A percentile compares a stretch with the other conserved stretches of the same genome.
Evolutionary conservation across 2,113 vertebrate species (phyloP).

Genomic region (Esox niger): DNA sequence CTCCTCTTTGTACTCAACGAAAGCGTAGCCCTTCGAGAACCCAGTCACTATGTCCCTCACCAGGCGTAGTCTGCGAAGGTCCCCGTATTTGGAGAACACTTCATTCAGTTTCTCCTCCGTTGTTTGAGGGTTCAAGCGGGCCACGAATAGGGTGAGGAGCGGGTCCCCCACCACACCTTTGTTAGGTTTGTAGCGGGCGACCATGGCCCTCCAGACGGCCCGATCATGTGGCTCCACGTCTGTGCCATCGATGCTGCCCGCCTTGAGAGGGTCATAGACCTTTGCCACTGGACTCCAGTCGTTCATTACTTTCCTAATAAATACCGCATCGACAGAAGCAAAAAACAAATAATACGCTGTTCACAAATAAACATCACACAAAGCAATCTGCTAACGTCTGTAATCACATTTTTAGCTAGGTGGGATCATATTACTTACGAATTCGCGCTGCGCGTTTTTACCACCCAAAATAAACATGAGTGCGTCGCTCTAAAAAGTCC

Average conservation of each 20-base stretch:
- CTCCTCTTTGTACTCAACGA: conserved; percentile 92
- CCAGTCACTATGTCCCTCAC: conserved; percentile 91
- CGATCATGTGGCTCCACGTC: conserved; percentile 94
- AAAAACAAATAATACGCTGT: background rate
- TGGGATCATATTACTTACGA: background rate
- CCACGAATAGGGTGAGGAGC: conserved; percentile 88
- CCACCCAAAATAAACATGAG: background rate
- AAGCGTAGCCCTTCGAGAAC: conserved; percentile 90
- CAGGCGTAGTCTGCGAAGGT: conserved; percentile 83
- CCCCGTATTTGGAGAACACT: conserved; percentile 89
- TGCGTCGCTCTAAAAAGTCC: conserved; percentile 14
- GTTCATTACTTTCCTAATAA: conserved; percentile 63
- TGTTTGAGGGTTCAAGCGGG: conserved; percentile 86
- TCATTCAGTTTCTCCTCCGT: conserved; percentile 86
- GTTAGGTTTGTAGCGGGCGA: conserved; percentile 85
- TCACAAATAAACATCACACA: no score
- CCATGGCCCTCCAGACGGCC: conserved; percentile 89
- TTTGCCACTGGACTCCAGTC: conserved; percentile 92
- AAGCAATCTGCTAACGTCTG: no score
- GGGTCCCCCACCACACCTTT: conserved; percentile 86
- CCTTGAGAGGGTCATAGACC: conserved; percentile 89
- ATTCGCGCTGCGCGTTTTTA: background rate
- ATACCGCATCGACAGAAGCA: background rate
- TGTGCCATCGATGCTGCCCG: conserved; percentile 94
- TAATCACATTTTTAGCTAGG: background rate